Conservation (phyloP, 2,113 vertebrate species). For the Aegithalos caudatus region DNA sequence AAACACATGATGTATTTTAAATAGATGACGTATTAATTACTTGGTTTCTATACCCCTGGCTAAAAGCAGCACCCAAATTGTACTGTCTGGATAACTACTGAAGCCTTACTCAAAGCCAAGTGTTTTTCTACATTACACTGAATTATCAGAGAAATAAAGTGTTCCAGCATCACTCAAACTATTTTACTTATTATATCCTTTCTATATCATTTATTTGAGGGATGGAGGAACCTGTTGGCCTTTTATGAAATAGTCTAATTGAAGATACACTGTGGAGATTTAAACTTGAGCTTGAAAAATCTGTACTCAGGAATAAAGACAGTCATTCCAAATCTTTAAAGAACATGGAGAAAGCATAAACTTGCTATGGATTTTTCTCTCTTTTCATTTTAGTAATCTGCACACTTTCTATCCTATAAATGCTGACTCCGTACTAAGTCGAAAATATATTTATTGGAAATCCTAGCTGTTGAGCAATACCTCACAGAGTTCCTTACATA, state of each 20-base stretch:
- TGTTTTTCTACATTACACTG: background rate
- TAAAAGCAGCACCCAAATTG: background rate
- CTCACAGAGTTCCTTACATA: background rate
- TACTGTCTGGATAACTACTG: background rate
- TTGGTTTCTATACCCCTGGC: background rate
- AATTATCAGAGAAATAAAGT: background rate
- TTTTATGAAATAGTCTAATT: slow-evolving; percentile 28
- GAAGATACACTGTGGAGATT: slow-evolving; percentile 29
- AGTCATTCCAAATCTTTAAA: background rate
- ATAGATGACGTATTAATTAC: background rate
- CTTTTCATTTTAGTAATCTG: background rate
- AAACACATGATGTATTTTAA: background rate
- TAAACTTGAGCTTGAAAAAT: slow-evolving; percentile 1
- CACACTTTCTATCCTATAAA: background rate
- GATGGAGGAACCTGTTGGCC: background rate
- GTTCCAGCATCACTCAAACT: background rate
- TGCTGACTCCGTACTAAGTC: background rate
- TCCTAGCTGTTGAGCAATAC: background rate
- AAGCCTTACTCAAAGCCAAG: background rate
- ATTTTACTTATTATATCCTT: background rate
- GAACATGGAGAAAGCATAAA: slow-evolving; percentile 3
- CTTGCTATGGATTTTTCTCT: background rate
- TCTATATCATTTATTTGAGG: slow-evolving; percentile 14
- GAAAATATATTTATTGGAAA: background rate
- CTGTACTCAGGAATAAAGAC: background rate